Base-by-base conservation (phyloP, 2,113 vertebrate genomes). In the Entelurus aequoreus region DNA sequence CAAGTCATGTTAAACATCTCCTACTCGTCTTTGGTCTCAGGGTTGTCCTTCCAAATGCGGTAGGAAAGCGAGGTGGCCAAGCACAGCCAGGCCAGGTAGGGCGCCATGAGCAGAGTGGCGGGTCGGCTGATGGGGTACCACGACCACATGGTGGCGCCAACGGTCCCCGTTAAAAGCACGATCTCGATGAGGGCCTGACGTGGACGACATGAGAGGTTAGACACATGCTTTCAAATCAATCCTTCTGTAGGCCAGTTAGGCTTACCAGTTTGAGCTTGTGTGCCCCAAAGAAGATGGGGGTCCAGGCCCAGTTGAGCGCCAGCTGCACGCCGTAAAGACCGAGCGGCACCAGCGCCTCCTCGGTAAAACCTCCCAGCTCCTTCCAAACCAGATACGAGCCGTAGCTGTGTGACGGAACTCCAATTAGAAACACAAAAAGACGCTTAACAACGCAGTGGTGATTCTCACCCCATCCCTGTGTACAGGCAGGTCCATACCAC, bases 331-430 rank as follows among this genome's bases (percentile, higher is more conserved):
- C 90, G 8, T 94, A 97, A 47, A 97, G 92, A 50, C 95, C 91
- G 1, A 95, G 76, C 0, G 95, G 94, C 53, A 94, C 60, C 54
- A 89, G 1, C 4, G 93, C 90, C 21, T 89, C 85, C 65, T 89
- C 70, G 62, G 76, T 83, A 11, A 93, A 94, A 82, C 93, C 93
- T 0, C 92, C 93, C 28, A 95, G 89, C 60, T 94, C 92, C 4
- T 88, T 94, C 94, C 93, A 97, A 3, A 97, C 82, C 80, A 96
- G 82, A 77, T 96, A 97, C 52, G 95, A 97, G 48, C 90, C 92
- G 1, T 94, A 95, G 16, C 95, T 96, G 57, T 4, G 44, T 0
- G 19, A 40, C 3, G 51, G 6, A 4, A 54, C 37, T 40, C 1
- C 37, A 55, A 56, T 40, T 11, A 48, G 13, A 38, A 38, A 55